A percentile compares a stretch with the other conserved stretches of the same genome.
Evolutionary conservation across 2,888 invertebrate genomes (phyloP).

Genomic region (Eremobia ochroleuca): DNA sequence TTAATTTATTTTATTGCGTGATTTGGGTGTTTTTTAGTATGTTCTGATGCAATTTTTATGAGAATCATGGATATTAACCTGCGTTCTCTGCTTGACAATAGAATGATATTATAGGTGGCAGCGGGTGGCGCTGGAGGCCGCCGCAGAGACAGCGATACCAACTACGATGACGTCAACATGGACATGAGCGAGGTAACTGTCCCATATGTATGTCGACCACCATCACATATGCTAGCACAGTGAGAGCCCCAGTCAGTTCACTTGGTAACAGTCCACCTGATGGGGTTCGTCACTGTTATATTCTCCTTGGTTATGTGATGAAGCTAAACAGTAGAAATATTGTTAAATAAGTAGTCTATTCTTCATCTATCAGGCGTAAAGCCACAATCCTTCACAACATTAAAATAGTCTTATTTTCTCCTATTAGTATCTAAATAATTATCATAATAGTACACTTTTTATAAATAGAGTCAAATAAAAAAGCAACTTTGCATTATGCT

Average conservation of each 20-base stretch:
- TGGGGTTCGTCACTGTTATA: constrained; percentile 36
- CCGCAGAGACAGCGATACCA: constrained; percentile 91
- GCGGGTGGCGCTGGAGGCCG: constrained; percentile 73
- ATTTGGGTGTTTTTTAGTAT: constrained; percentile 15
- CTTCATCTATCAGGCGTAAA: constrained; percentile 55
- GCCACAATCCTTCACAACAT: constrained; percentile 58
- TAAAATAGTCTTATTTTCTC: constrained; percentile 40
- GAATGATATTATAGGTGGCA: constrained; percentile 90
- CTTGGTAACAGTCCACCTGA: constrained; percentile 32
- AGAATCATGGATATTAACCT: constrained; percentile 85
- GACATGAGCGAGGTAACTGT: constrained; percentile 94
- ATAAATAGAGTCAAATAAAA: constrained; percentile 61
- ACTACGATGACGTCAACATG: constrained; percentile 95
- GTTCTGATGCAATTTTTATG: constrained; percentile 44
- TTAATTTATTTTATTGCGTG: constrained; percentile 12
- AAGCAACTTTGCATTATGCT: constrained; percentile 75
- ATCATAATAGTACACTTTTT: constrained; percentile 49
- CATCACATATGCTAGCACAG: constrained; percentile 51
- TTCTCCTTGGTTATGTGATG: constrained; percentile 45
- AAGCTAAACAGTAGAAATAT: constrained; percentile 51
- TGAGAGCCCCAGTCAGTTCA: constrained; percentile 36
- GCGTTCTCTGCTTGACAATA: constrained; percentile 92
- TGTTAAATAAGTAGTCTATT: constrained; percentile 59
- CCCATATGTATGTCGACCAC: constrained; percentile 38
- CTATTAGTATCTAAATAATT: constrained; percentile 49